Evolutionary conservation across 1,140 invertebrate species (phyloP), one percentile per base, ranked within the genome.

Genomic region (Drosophila tropicalis): DNA sequence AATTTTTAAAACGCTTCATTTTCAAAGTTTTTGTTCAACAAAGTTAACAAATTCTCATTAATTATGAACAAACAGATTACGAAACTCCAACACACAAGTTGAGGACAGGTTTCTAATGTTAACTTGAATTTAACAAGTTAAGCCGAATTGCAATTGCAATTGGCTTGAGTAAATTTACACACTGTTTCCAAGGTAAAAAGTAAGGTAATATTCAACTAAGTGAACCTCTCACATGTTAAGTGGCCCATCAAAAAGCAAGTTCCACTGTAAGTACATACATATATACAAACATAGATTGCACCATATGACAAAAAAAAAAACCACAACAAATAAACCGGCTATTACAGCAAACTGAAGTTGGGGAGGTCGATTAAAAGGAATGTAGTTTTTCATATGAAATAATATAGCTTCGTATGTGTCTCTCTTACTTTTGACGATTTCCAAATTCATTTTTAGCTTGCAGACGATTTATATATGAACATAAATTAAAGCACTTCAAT

Each of bases 401-500:
- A 15, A 12, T 51, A 47, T 47, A 9, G 15, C 44, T 47, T 47
- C 44, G 29, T 29, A 5, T 7, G 15, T 47, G 15, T 44, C 5
- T 47, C 1, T 51, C 17, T 17, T 6, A 17, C 44, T 47, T 7
- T 36, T 36, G 6, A 47, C 44, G 15, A 19, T 51, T 51, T 51
- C 44, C 7, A 51, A 51, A 51, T 51, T 12, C 17, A 51, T 51
- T 51, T 51, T 51, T 19, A 10, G 9, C 7, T 19, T 9, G 2
- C 15, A 19, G 2, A 47, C 44, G 15, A 47, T 47, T 47, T 47
- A 47, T 47, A 19, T 44, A 41, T 6, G 17, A 7, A 17, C 17
- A 51, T 58, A 39, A 39, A 34, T 29, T 29, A 61, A 56, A 56
- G 15, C 57, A 44, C 36, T 76, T 69, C 34, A 65, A 62, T 57